These are phyloP conservation scores for Apostichopus leukothele DNA, from an alignment of 53 echinoderm and acorn worm species.

Conservation along the genomic window DNA sequence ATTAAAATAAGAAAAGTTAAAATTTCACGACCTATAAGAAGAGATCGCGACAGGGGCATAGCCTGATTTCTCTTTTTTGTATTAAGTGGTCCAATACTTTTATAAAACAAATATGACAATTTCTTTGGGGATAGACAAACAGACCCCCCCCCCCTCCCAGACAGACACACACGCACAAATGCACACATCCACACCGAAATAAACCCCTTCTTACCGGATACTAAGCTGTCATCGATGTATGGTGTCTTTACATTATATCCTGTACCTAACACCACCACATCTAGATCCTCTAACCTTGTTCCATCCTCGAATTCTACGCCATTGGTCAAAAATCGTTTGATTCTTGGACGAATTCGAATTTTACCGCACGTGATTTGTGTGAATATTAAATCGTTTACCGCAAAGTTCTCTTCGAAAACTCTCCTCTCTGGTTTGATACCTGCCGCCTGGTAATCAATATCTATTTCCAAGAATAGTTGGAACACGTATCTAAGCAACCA, in stretches of 20 bases:
- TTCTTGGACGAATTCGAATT: not conserved
- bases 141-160: too few relatives aligned
- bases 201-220: not conserved
- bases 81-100: too few relatives aligned
- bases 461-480: not conserved
- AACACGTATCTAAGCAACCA: constrained; percentile 23
- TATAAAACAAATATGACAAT: too few relatives aligned
- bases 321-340: constrained; percentile 11
- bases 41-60: too few relatives aligned
- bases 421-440: constrained; percentile 24
- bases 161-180: too few relatives aligned
- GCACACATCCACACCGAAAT: too few relatives aligned
- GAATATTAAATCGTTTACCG: constrained; percentile 15
- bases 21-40: too few relatives aligned
- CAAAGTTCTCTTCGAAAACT: constrained; percentile 34
- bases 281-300: not conserved
- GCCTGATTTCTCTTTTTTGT: too few relatives aligned
- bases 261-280: constrained; percentile 16
- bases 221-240: constrained; percentile 8
- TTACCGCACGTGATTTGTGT: constrained; percentile 31
- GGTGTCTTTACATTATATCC: constrained; percentile 27
- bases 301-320: constrained; percentile 40
- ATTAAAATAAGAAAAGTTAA: too few relatives aligned
- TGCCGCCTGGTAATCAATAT: constrained; percentile 26
- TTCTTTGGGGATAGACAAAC: too few relatives aligned